A percentile compares a stretch with the other conserved stretches of the same genome.
phyloP scores from a whole-genome alignment of 1,140 invertebrate genomes.

The Macrocentrus cingulum region DNA sequence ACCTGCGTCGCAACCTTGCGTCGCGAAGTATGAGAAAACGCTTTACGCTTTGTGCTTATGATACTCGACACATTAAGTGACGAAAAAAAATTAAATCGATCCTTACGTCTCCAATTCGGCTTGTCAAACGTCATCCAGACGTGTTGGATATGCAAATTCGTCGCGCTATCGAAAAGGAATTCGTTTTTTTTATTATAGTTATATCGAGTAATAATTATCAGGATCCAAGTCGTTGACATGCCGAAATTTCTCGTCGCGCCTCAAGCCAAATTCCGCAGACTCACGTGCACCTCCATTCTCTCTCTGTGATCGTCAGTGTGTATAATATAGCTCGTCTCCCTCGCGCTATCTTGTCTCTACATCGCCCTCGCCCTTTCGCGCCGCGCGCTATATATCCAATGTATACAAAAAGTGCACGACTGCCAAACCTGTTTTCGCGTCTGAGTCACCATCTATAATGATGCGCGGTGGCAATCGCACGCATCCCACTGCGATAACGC shows the following conservation, averaged over 20 bases:
- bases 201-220: too few relatives aligned
- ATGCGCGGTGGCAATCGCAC: conserved; percentile 29
- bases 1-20: conserved; percentile 23
- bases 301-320: background rate
- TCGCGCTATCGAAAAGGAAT: too few relatives aligned
- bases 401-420: conserved; percentile 23
- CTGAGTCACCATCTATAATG: conserved; percentile 55
- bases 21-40: conserved; percentile 15
- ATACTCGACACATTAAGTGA: conserved; percentile 6
- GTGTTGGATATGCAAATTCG: too few relatives aligned
- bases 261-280: background rate
- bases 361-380: conserved; percentile 17
- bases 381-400: conserved; percentile 28
- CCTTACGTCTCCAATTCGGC: too few relatives aligned
- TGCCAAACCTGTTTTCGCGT: conserved; percentile 50
- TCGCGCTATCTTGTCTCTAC: too few relatives aligned
- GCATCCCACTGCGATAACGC: background rate
- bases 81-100: too few relatives aligned
- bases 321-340: background rate
- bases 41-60: conserved; percentile 12
- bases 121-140: background rate
- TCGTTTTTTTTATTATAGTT: too few relatives aligned
- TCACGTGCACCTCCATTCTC: background rate
- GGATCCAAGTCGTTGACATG: background rate
- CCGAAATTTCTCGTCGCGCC: conserved; percentile 18